Base-by-base conservation (phyloP, 2,888 invertebrate species). In the Frankliniella intonsa region DNA sequence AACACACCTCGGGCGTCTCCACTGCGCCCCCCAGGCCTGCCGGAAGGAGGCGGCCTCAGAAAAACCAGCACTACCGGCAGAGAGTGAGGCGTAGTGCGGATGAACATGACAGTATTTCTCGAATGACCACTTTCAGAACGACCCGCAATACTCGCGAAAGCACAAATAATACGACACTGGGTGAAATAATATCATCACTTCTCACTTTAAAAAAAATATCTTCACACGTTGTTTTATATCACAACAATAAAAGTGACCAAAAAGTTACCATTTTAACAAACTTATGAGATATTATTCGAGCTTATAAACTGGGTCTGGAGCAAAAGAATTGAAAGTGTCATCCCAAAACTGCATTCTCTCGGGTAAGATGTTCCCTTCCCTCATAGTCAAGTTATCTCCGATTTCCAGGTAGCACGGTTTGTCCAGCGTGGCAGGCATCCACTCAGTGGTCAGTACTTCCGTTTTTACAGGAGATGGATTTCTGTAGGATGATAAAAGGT, bases 301-400 rank as follows among this genome's bases (percentile, higher is more conserved):
- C 22, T 76, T 8, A 12, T 76, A 76, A 25, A 76, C 25, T 7
- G 25, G 25, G 3, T 76, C 69, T 22, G 69, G 25, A 22, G 22
- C 11, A 22, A 22, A 3, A n/a, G 69, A n/a, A 22, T 76, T 76
- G 22, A 11, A 8, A 11, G 25, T 12, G 0, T 76, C 69, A 22
- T 76, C 69, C 69, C 69, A 76, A 12, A 76, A 76, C 69, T 76
- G 69, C 69, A 76, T 76, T 7, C 69, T 22, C 25, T 76, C 69
- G 8, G 22, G 69, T 25, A 76, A 22, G 10, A 25, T 0, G 10
- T n/a, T n/a, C 0, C 69, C 69, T 12, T 22, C 25, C 25, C 25
- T 76, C 69, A 76, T 76, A 8, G 25, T 25, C 69, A 76, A 25
- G 10, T 76, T 76, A 9, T 76, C 69, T 9, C 69, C 69, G 25